Percentiles rank a stretch among this genome's conserved stretches.
These are phyloP conservation scores for Glandiceps talaboti DNA, from an alignment of 53 echinoderm and acorn worm species.

Conservation along the genomic window DNA sequence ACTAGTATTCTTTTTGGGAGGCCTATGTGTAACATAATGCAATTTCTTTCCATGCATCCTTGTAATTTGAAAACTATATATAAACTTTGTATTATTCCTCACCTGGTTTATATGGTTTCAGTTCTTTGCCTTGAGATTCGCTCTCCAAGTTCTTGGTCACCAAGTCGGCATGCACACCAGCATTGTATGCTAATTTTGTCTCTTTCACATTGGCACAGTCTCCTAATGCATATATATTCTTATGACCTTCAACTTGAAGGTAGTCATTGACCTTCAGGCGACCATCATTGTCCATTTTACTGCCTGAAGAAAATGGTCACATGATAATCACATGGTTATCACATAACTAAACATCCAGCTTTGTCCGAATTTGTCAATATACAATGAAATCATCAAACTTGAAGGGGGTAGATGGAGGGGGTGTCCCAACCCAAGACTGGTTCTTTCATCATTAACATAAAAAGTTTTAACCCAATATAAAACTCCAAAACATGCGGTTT, in stretches of 20 bases:
- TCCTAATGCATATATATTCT: constrained; percentile 69
- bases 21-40: too few species aligned
- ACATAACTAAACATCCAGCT: not conserved
- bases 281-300: constrained; percentile 37
- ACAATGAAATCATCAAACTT: not conserved
- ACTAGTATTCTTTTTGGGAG: too few species aligned
- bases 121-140: constrained; percentile 16
- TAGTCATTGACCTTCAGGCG: constrained; percentile 47
- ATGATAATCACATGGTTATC: too few species aligned
- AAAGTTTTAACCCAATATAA: too few species aligned
- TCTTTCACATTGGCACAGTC: constrained; percentile 52
- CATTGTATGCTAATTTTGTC: constrained; percentile 46
- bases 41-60: too few species aligned
- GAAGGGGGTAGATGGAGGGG: too few species aligned
- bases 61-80: too few species aligned
- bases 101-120: constrained; percentile 51
- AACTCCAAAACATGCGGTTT: too few species aligned
- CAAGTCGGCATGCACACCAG: constrained; percentile 26
- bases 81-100: too few species aligned
- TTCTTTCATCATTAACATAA: too few species aligned
- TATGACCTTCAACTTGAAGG: constrained; percentile 65
- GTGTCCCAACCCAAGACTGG: too few species aligned
- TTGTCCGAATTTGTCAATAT: not conserved
- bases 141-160: constrained; percentile 28
- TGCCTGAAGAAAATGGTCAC: constrained; percentile 37